These are phyloP conservation scores for Ectemnius cavifrons DNA, from an alignment of 2,888 invertebrate genomes.

Conservation along the genomic window DNA sequence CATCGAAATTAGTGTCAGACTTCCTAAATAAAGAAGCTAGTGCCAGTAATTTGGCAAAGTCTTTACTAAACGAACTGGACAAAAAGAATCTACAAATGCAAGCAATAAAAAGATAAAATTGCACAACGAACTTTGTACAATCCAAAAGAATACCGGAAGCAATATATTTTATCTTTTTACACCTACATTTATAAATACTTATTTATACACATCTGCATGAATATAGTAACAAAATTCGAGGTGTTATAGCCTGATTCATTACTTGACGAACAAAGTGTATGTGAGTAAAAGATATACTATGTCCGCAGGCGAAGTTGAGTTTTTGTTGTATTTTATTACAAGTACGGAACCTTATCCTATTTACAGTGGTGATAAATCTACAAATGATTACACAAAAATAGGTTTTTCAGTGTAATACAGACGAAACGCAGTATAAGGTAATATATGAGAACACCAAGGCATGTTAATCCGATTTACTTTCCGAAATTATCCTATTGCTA, in stretches of 20 bases:
- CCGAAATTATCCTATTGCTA: conserved; percentile 29
- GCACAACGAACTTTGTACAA: background rate
- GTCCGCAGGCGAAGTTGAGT: conserved; percentile 11
- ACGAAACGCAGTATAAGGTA: conserved; percentile 66
- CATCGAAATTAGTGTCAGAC: conserved; percentile 87
- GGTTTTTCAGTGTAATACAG: conserved; percentile 63
- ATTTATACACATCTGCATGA: too few relatives aligned
- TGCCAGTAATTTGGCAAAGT: conserved; percentile 87
- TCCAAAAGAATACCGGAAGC: background rate
- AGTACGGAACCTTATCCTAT: conserved; percentile 72
- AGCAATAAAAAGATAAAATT: conserved; percentile 55
- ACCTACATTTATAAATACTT: background rate
- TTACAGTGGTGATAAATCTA: conserved; percentile 71
- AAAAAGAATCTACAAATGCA: conserved; percentile 80
- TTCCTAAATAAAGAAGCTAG: conserved; percentile 89
- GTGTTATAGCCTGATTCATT: too few relatives aligned
- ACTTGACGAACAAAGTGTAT: background rate
- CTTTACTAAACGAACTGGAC: conserved; percentile 88
- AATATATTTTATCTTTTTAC: conserved; percentile 9
- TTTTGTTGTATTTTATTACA: conserved; percentile 73
- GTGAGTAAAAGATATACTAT: conserved; percentile 12
- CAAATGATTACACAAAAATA: conserved; percentile 74
- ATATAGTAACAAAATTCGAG: too few relatives aligned
- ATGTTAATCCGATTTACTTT: conserved; percentile 30
- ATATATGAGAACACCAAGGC: conserved; percentile 52